Percentiles rank a stretch among this genome's conserved stretches.
Evolutionary conservation across 1,140 invertebrate genomes (phyloP).

Genomic region (Caenorhabditis tropicalis): DNA sequence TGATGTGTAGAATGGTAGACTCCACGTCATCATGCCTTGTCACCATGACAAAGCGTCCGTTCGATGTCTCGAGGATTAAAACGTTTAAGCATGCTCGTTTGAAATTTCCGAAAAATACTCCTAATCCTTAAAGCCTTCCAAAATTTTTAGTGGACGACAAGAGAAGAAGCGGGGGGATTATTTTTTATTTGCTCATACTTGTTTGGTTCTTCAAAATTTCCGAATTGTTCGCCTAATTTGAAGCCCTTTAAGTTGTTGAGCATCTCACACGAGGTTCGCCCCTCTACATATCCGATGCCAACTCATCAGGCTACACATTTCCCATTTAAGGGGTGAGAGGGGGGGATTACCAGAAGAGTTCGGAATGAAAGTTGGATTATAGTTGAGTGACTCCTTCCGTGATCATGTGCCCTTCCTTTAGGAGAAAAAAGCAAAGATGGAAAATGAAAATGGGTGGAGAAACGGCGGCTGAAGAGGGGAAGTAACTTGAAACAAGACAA

Average conservation of each 20-base stretch:
- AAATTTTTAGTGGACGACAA: background rate
- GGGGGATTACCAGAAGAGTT: constrained; percentile 6
- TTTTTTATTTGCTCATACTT: background rate
- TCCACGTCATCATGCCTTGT: too few species aligned
- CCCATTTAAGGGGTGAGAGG: background rate
- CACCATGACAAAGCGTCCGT: too few species aligned
- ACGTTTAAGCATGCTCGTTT: background rate
- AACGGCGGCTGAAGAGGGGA: too few species aligned
- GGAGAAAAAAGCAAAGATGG: background rate
- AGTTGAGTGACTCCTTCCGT: background rate
- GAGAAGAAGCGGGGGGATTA: background rate
- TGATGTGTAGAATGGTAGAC: too few species aligned
- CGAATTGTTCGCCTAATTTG: constrained; percentile 24
- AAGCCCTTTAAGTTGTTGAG: background rate
- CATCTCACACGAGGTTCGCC: background rate
- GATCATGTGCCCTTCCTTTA: background rate
- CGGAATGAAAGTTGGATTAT: constrained; percentile 4
- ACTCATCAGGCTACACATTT: background rate
- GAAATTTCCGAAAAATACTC: constrained; percentile 1
- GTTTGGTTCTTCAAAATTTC: background rate
- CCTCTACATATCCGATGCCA: background rate
- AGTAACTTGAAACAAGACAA: constrained; percentile 33
- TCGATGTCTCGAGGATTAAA: background rate
- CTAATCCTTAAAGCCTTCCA: background rate
- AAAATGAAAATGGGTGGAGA: too few species aligned